Base-by-base conservation (phyloP, 2,113 vertebrate genomes). In the Atherinomorus stipes region DNA sequence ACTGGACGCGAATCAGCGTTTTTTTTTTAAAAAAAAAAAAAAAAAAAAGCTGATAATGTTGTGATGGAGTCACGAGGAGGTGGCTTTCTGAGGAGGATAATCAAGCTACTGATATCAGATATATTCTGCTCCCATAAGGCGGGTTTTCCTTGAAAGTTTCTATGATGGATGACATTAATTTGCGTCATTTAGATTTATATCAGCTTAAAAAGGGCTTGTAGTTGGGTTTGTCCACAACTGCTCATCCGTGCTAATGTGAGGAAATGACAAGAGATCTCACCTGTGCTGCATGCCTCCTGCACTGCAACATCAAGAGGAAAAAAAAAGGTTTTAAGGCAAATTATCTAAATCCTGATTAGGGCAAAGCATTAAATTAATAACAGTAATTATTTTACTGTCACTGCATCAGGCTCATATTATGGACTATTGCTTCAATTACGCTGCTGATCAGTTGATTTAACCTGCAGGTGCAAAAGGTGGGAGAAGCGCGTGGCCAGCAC, bases 391-490 rank as follows among this genome's bases (percentile, higher is more conserved):
- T 62, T 72, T 21, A 61, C 64, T 77, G 67, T 75, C 62, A 56
- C 57, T 15, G 8, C 74, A 11, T 56, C 74, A 56, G 69, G 28
- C 83, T 76, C 68, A 67, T 16, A 71, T 89, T 67, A 79, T 78
- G 53, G 64, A 68, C 42, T 71, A 59, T 37, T 58, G 74, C 80
- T 86, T 68, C 80, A 71, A 64, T 86, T 76, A 78, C 73, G 61
- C 71, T 11, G 67, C 51, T 75, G 83, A 88, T 81, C 82, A 83
- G 57, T 52, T 74, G 64, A 22, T 85, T 79, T 81, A 86, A 88
- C 78, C 72, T 9, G 76, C 53, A 59, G 67, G 83, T 65, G 75
- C 25, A 49, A 58, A 34, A 77, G 60, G 74, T 74, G 68, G 47
- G 26, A 18, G 22, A 23, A 16, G 60, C 58, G 52, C 44, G 7